Evolutionary conservation across 2,113 vertebrate species (phyloP), one percentile per base, ranked within the genome.

Genomic region (Sceloporus undulatus): DNA sequence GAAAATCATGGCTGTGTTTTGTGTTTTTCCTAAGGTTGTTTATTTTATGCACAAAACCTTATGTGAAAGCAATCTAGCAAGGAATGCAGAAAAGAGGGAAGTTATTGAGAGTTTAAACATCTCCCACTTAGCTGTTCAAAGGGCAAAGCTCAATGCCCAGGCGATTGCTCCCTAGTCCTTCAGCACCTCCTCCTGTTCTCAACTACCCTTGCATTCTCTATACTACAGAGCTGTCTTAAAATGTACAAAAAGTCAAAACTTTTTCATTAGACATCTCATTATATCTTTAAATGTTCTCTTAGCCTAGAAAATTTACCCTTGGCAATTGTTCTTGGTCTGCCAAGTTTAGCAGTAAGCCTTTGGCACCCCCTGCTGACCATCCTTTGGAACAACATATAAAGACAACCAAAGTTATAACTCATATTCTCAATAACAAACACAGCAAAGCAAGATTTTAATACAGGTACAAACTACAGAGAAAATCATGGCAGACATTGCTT

Each of bases 21-120:
- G 87, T 68, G 11, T 85, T 94, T 92, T 93, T 86, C 54, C 87
- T 86, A 79, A 19, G 75, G 85, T 81, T 93, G 82, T 89, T 95
- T 93, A 88, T 89, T 94, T 89, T 75, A n/a, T 85, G 48, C n/a
- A 76, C 82, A 92, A 77, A 42, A 68, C 7, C 25, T 68, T 68
- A 68, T 76, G 73, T 91, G 42, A 65, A 27, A 91, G 88, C 19
- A 54, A 56, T 48, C 38, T 54, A 66, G 70, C 84, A 89, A 91
- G 84, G 79, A 91, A 78, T 79, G 71, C 27, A 89, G 62, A 27
- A 88, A 62, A 66, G 14, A 74, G 11, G 38, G 87, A 79, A 21
- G 23, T n/a, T 34, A 18, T 19, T 52, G 40, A 2, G 62, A 87
- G 23, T 38, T 13, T 87, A 74, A 86, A 19, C 18, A 42, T 66